These are phyloP conservation scores for Hydroisotoma schaefferi DNA, from an alignment of 2,888 invertebrate species.

Conservation along the genomic window DNA sequence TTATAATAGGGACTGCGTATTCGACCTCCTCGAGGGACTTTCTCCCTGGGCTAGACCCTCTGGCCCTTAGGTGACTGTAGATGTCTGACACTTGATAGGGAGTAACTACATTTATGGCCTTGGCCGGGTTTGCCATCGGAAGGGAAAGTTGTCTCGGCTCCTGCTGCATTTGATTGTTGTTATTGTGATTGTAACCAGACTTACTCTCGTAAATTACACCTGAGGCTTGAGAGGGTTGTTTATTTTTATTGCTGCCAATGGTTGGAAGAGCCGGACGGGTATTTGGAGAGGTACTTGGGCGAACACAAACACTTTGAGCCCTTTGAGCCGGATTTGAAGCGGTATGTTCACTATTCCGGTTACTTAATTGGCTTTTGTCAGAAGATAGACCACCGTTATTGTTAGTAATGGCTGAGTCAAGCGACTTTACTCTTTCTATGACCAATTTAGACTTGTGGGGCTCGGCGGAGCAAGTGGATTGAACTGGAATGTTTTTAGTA, in stretches of 20 bases:
- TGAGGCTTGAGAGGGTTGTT: no score
- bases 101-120: conserved; percentile 44
- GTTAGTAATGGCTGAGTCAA: conserved; percentile 27
- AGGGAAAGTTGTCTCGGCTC: background rate
- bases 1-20: conserved; percentile 36
- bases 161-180: no score
- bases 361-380: conserved; percentile 13
- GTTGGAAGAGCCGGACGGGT: no score
- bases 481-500: background rate
- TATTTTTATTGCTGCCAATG: no score
- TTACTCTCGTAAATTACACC: background rate
- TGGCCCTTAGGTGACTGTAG: conserved; percentile 30
- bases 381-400: background rate
- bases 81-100: conserved; percentile 44
- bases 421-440: conserved; percentile 43
- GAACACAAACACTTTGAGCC: conserved; percentile 40
- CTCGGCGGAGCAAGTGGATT: conserved; percentile 3
- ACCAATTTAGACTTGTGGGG: conserved; percentile 33
- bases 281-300: no score
- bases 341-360: conserved; percentile 4
- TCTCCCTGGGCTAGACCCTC: conserved; percentile 9
- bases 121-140: conserved; percentile 3
- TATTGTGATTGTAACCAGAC: background rate
- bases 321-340: conserved; percentile 34
- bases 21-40: conserved; percentile 26